A percentile compares a stretch with the other conserved stretches of the same genome.
Evolutionary conservation across 2,888 invertebrate species (phyloP).

Genomic region (Eremobia ochroleuca): DNA sequence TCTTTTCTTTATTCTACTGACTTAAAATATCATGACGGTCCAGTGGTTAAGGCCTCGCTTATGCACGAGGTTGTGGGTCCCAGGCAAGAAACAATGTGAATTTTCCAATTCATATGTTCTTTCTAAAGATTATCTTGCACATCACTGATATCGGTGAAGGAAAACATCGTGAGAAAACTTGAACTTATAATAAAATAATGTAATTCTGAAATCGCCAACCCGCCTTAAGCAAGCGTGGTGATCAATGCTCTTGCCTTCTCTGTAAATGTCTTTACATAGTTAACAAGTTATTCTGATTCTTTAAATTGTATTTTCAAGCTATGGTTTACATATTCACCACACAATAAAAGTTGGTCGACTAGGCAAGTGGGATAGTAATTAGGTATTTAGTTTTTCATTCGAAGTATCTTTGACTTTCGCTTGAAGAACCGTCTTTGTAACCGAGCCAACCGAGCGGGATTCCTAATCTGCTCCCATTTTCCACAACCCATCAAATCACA

Average conservation of each 20-base stretch:
- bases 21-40: neutral
- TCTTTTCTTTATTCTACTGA: neutral
- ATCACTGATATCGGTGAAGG: neutral
- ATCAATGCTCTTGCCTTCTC: neutral
- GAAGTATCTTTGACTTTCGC: neutral
- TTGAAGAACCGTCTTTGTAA: neutral
- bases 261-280: too few relatives aligned
- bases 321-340: too few relatives aligned
- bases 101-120: neutral
- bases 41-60: neutral
- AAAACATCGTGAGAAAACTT: too few relatives aligned
- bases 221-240: neutral
- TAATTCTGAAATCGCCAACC: neutral
- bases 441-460: neutral
- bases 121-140: neutral
- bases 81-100: too few relatives aligned
- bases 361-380: neutral
- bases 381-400: neutral
- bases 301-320: too few relatives aligned
- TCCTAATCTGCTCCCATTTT: conserved; percentile 25
- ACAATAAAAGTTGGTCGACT: too few relatives aligned
- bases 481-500: conserved; percentile 44
- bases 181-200: too few relatives aligned
- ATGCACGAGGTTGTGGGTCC: neutral
- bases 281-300: too few relatives aligned